Evolutionary conservation across 2,888 invertebrate genomes (phyloP), one percentile per base, ranked within the genome.

Genomic region (Melipona bicolor): DNA sequence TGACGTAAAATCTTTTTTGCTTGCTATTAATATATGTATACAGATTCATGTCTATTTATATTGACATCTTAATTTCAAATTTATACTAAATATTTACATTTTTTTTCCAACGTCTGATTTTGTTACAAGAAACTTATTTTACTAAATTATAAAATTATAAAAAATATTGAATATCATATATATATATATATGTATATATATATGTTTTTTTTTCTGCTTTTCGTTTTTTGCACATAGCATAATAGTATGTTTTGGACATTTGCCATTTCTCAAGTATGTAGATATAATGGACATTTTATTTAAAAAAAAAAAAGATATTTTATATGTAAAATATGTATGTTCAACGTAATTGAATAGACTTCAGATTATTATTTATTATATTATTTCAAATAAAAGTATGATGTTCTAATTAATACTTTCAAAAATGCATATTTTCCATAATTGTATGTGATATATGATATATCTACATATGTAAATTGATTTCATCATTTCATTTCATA

Each of bases 401-500:
- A 13, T 19, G 15, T 32, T 61, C 19, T 27, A 13, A 49, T 21
- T 52, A 64, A 65, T 59, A 15, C 11, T 24, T 32, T 59, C 9
- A n/a, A 49, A 67, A 27, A 49, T n/a, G 21, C 62, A 17, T 72
- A n/a, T 54, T 71, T 67, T 65, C 24, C 70, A 56, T 68, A 56
- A 27, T 59, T 61, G 15, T 59, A 19, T 11, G 5, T 54, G 50
- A 2, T 49, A 59, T 59, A 27, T 27, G 27, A 27, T 27, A n/a
- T 5, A n/a, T 59, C 2, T 59, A 61, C 52, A 68, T 74, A 72
- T 15, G 71, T 56, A 36, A 43, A 81, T 85, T 70, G 59, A 64
- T 90, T 88, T 87, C 85, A 75, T 85, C 84, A 84, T 27, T 27
- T 27, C 27, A 27, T 27, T 27, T 27, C 27, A 27, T 27, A 27